Evolutionary conservation across 2,888 invertebrate species (phyloP), one percentile per base, ranked within the genome.

Genomic region (Cerceris rybyensis): DNA sequence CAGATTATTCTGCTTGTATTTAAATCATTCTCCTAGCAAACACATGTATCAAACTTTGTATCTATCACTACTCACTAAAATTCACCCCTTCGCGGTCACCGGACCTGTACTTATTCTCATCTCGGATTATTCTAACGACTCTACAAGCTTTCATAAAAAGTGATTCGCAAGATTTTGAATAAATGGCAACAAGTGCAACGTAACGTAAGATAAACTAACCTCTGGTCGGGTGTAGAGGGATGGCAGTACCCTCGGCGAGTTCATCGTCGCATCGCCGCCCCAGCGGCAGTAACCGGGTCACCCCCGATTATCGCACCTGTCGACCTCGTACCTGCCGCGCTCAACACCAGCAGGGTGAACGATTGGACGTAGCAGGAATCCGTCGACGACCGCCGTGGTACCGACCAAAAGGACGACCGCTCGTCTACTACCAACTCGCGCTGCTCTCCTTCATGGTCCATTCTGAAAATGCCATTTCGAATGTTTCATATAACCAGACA

Each of bases 241-340:
- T 87, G 86, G 87, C 78, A 84, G 87, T 85, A 86, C 87, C 86
- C 85, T 89, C 86, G 87, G 84, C 87, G 91, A 90, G 90, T 91
- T 92, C 92, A 92, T 92, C 91, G 90, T 92, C 90, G 92, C 91
- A 92, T 91, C 90, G 90, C 90, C 89, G 88, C 87, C 86, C 88
- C 84, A 87, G 88, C 86, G 86, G 84, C 86, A 86, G 82, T 85
- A 84, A 86, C 87, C 84, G 82, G 83, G 83, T 84, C 85, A 87
- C 82, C 86, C 85, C 85, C 86, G 82, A 87, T 84, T 83, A 83
- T 83, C 75, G 81, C 80, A 79, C 79, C 86, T 83, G 75, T 85
- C 80, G 71, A 78, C 61, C 77, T 70, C 76, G 81, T 84, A 75
- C 81, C 83, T 83, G 83, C 84, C 77, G 81, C 65, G 75, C 78